Evolutionary conservation across 2,113 vertebrate species (phyloP).

Genomic region (Pomatorhinus ruficollis): DNA sequence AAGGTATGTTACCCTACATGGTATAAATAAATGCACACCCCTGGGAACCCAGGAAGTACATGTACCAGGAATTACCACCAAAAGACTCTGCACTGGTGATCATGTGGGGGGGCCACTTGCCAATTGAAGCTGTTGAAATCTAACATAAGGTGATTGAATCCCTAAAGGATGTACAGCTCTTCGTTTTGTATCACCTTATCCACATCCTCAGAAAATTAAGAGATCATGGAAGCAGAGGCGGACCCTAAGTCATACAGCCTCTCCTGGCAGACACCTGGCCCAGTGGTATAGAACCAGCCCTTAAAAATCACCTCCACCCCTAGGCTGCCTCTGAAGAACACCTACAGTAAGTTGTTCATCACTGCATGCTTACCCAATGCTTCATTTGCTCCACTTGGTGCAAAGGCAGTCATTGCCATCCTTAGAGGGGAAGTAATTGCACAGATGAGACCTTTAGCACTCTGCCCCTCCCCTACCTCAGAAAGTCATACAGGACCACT

Average conservation of each 20-base stretch:
- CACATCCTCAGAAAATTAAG: neutral
- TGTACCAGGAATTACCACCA: neutral
- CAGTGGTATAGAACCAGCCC: neutral
- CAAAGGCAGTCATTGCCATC: neutral
- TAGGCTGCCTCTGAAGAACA: neutral
- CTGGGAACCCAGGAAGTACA: neutral
- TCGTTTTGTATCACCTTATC: neutral
- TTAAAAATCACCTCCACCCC: neutral
- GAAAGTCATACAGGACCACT: neutral
- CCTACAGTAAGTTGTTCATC: neutral
- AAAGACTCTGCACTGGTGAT: neutral
- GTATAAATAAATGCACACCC: neutral
- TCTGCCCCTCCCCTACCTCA: neutral
- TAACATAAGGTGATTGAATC: neutral
- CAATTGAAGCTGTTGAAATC: neutral
- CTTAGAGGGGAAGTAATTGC: neutral
- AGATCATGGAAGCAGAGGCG: neutral
- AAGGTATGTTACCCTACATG: neutral
- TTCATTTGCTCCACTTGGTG: neutral
- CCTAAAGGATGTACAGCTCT: rapidly evolving
- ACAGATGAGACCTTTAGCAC: neutral
- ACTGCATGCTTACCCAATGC: neutral
- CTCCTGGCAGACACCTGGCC: neutral
- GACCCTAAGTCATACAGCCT: neutral
- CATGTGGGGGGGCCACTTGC: rapidly evolving